A percentile compares a stretch with the other conserved stretches of the same genome.
Evolutionary conservation across 2,888 invertebrate species (phyloP).

Genomic region (Ophonus ardosiacus): DNA sequence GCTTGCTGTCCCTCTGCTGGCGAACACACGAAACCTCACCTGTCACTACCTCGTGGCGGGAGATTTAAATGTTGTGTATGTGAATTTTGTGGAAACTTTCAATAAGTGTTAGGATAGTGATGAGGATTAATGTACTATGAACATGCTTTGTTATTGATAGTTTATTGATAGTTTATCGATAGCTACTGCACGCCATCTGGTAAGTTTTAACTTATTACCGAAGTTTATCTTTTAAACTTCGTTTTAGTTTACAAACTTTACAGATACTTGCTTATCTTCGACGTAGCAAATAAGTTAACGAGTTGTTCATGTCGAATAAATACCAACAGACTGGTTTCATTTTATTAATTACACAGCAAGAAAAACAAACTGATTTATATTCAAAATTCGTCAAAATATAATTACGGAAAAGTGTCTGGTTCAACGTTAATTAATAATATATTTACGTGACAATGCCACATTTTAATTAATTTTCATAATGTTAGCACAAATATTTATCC

Average conservation of each 20-base stretch:
- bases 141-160: constrained; percentile 32
- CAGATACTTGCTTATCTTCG: no score
- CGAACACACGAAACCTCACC: constrained; percentile 20
- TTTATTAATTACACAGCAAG: not conserved
- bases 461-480: constrained; percentile 5
- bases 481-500: not conserved
- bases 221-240: constrained; percentile 9
- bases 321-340: no score
- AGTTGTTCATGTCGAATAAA: no score
- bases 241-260: not conserved
- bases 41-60: constrained; percentile 18
- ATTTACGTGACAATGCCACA: not conserved
- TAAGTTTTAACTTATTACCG: constrained; percentile 6
- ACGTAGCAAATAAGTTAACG: no score
- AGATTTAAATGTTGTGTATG: constrained; percentile 36
- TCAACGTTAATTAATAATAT: not conserved
- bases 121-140: constrained; percentile 18
- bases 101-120: not conserved
- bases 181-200: not conserved
- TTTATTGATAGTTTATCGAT: not conserved
- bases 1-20: constrained; percentile 6
- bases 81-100: constrained; percentile 19
- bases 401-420: not conserved
- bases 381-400: not conserved
- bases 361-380: not conserved